These are phyloP conservation scores for Gnathonemus longibarbis DNA, from an alignment of 2,113 vertebrate species.

Conservation along the genomic window DNA sequence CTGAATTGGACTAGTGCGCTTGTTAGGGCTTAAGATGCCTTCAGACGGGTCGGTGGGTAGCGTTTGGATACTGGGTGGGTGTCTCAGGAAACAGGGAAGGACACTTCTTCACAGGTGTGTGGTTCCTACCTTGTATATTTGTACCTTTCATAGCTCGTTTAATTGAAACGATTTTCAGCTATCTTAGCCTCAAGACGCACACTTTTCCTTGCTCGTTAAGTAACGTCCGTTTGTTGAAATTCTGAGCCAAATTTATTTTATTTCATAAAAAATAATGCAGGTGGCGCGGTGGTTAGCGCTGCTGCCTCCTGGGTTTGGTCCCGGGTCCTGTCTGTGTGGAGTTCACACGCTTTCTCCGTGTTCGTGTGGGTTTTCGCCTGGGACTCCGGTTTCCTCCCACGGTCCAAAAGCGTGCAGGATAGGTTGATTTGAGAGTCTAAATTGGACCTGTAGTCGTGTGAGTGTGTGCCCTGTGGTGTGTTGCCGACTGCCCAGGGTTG, in stretches of 20 bases:
- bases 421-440: too few relatives aligned
- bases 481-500: too few relatives aligned
- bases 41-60: neutral
- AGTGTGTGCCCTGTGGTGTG: too few relatives aligned
- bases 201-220: neutral
- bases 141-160: neutral
- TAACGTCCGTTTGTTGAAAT: neutral
- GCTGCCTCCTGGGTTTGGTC: too few relatives aligned
- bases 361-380: too few relatives aligned
- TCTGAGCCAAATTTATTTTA: neutral
- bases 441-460: too few relatives aligned
- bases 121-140: neutral
- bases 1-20: neutral
- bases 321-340: too few relatives aligned
- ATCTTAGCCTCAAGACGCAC: neutral
- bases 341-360: too few relatives aligned
- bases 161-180: neutral
- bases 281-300: too few relatives aligned
- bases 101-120: neutral
- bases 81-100: neutral
- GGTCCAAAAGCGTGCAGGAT: too few relatives aligned
- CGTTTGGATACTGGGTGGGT: neutral
- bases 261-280: neutral
- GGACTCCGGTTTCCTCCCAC: too few relatives aligned
- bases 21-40: neutral